Evolutionary conservation across 2,888 invertebrate species (phyloP).

Genomic region (Eilema caniola): DNA sequence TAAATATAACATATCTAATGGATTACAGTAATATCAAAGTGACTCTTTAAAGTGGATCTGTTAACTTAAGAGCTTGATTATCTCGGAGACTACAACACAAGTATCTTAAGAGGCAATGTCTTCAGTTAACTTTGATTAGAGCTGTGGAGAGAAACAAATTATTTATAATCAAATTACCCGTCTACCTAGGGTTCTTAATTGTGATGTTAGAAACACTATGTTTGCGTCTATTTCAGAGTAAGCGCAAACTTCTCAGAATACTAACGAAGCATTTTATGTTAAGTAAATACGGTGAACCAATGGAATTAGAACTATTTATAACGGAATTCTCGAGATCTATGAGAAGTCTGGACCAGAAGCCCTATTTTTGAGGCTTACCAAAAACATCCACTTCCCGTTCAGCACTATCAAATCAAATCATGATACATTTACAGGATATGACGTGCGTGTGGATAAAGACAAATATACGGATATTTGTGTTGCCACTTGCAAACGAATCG

Average conservation of each 20-base stretch:
- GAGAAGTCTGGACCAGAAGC: no score
- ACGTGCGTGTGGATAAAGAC: slow-evolving; percentile 7
- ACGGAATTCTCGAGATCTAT: neutral
- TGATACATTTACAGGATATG: neutral
- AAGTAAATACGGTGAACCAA: neutral
- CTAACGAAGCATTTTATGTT: neutral
- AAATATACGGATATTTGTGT: neutral
- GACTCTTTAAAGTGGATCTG: no score
- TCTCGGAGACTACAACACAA: neutral
- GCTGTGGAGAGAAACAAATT: neutral
- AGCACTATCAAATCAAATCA: neutral
- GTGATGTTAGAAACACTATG: neutral
- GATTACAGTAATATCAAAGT: no score
- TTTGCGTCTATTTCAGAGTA: neutral
- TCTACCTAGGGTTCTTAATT: neutral
- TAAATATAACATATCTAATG: no score
- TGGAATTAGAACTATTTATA: no score
- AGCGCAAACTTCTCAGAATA: neutral
- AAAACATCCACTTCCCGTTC: neutral
- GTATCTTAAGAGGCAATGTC: neutral
- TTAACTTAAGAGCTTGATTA: no score
- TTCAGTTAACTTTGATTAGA: neutral
- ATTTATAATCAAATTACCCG: neutral
- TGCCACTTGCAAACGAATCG: slow-evolving; percentile 17
- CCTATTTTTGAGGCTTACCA: neutral